phyloP scores from a whole-genome alignment of 2,888 invertebrate genomes.

The Meiosimyza platycephala region DNA sequence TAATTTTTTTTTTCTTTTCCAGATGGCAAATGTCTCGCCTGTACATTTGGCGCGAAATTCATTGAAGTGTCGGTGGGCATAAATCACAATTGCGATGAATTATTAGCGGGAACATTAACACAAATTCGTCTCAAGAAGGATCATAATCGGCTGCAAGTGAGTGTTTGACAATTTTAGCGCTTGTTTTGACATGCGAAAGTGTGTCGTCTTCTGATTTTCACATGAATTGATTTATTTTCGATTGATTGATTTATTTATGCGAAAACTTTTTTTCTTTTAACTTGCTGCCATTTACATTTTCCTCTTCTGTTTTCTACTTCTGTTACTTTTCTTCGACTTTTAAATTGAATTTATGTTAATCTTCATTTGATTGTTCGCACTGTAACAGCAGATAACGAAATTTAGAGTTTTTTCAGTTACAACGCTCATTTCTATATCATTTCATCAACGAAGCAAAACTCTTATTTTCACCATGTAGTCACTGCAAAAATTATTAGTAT shows the following conservation, averaged over 20 bases:
- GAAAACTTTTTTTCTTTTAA: slow-evolving; percentile 8
- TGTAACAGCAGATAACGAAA: background rate
- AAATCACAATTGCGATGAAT: slow-evolving; percentile 96
- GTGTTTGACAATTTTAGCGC: slow-evolving; percentile 24
- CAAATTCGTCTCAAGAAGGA: slow-evolving; percentile 88
- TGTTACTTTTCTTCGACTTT: background rate
- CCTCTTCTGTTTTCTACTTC: background rate
- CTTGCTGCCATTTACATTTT: background rate
- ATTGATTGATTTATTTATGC: background rate
- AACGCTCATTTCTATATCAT: no score
- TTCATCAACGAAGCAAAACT: no score
- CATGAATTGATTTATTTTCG: background rate
- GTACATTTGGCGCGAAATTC: slow-evolving; percentile 91
- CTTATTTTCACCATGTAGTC: background rate
- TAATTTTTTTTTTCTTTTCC: slow-evolving; percentile 48
- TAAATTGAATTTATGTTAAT: slow-evolving; percentile 5
- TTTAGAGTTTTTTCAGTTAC: no score
- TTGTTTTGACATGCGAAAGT: background rate
- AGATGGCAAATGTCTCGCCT: slow-evolving; percentile 95
- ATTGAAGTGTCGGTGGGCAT: slow-evolving; percentile 96
- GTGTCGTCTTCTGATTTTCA: background rate
- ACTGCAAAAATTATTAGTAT: background rate
- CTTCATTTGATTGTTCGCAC: background rate
- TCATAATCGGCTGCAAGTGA: slow-evolving; percentile 69
- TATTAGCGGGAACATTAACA: slow-evolving; percentile 90